Evolutionary conservation across 1,140 invertebrate species (phyloP).

Genomic region (Aphidius ervi): DNA sequence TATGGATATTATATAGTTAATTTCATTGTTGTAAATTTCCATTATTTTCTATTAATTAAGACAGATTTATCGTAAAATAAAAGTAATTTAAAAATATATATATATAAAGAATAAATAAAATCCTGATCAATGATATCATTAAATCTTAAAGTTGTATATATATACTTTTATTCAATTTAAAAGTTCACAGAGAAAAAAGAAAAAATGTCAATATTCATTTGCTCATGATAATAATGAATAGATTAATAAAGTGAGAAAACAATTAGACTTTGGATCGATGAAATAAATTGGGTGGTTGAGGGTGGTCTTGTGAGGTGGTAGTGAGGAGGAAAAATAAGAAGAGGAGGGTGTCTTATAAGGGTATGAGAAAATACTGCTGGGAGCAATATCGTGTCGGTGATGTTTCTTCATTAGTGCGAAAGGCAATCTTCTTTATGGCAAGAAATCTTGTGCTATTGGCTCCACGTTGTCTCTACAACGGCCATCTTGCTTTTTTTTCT

Average conservation of each 20-base stretch:
- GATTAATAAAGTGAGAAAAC: constrained; percentile 9
- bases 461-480: constrained; percentile 13
- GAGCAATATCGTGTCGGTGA: constrained; percentile 43
- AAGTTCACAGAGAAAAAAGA: too few relatives aligned
- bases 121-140: too few relatives aligned
- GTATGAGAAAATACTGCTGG: constrained; percentile 14
- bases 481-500: constrained; percentile 15
- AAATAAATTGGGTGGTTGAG: not conserved
- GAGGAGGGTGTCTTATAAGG: constrained; percentile 9
- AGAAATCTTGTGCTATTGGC: constrained; percentile 39
- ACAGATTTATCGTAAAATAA: too few relatives aligned
- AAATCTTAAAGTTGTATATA: too few relatives aligned
- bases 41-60: too few relatives aligned
- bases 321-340: constrained; percentile 6
- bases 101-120: too few relatives aligned
- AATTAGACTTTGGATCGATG: not conserved
- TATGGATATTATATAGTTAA: too few relatives aligned
- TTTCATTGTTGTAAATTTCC: too few relatives aligned
- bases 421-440: constrained; percentile 46
- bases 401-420: constrained; percentile 45
- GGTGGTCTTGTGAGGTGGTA: not conserved
- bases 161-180: too few relatives aligned
- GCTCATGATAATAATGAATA: not conserved
- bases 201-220: too few relatives aligned
- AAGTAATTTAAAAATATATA: too few relatives aligned